phyloP scores from a whole-genome alignment of 2,888 invertebrate genomes.

The Dasysyrphus tricinctus region DNA sequence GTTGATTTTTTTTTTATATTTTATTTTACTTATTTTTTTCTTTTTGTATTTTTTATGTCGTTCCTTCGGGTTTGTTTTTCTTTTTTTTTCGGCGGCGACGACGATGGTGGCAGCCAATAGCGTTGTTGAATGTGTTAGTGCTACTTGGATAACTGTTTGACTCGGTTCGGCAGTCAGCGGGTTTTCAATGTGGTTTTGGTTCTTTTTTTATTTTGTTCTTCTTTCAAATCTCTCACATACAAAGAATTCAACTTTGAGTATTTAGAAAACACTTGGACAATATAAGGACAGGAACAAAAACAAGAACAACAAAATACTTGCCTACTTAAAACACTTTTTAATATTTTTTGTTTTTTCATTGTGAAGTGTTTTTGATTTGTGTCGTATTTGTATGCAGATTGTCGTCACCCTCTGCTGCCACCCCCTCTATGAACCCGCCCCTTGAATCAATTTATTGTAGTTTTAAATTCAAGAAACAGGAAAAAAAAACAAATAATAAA shows the following conservation, averaged over 20 bases:
- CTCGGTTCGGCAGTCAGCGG: conserved; percentile 74
- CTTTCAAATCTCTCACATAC: conserved; percentile 51
- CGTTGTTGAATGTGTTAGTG: conserved; percentile 75
- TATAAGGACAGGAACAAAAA: conserved; percentile 29
- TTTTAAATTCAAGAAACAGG: conserved; percentile 52
- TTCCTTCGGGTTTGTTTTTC: conserved; percentile 74
- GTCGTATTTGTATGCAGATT: conserved; percentile 34
- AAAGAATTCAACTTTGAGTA: conserved; percentile 28
- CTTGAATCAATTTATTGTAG: conserved; percentile 49
- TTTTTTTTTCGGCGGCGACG: conserved; percentile 59
- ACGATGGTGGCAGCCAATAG: conserved; percentile 64
- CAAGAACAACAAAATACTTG: neutral
- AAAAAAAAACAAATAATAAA: neutral
- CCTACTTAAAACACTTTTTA: conserved; percentile 5
- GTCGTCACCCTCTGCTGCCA: conserved; percentile 29
- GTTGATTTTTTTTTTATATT: conserved; percentile 29
- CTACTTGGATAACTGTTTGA: conserved; percentile 76
- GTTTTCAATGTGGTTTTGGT: conserved; percentile 67
- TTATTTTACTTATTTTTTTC: conserved; percentile 39
- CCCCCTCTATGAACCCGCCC: conserved; percentile 7
- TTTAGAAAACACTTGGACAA: conserved; percentile 41
- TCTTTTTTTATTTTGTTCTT: conserved; percentile 1
- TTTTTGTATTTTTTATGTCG: conserved; percentile 41
- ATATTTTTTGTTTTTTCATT: conserved; percentile 35
- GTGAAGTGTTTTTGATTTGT: conserved; percentile 56